A percentile compares a stretch with the other conserved stretches of the same genome.
Evolutionary conservation across 2,113 vertebrate species (phyloP).

Genomic region (Oceanodroma tethys): DNA sequence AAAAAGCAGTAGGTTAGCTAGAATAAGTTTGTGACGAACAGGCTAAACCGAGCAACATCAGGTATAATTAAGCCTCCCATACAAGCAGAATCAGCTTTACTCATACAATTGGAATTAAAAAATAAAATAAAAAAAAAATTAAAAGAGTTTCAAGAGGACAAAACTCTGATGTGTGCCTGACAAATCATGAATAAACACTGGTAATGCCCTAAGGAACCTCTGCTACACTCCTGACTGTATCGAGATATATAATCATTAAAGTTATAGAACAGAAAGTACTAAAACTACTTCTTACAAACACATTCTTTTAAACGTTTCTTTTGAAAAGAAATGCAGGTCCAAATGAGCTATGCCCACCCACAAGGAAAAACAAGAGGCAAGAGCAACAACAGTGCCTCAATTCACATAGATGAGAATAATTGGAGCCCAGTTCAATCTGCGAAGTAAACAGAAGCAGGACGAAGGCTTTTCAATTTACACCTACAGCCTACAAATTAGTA

Average conservation of each 20-base stretch:
- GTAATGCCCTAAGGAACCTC: background rate
- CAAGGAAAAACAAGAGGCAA: background rate
- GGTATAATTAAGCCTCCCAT: background rate
- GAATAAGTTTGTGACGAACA: background rate
- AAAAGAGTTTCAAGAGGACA: background rate
- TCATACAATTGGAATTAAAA: background rate
- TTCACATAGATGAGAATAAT: constrained; percentile 48
- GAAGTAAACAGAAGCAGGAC: constrained; percentile 55
- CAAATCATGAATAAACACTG: background rate
- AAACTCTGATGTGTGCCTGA: background rate
- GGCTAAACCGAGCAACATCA: background rate
- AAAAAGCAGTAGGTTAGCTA: background rate
- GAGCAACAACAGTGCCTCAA: constrained; percentile 41
- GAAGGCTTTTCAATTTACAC: constrained; percentile 58
- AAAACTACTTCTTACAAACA: background rate
- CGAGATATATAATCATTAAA: background rate
- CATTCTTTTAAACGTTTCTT: background rate
- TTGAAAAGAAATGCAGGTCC: background rate
- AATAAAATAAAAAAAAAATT: background rate
- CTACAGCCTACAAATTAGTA: constrained; percentile 60
- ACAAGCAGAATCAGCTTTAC: background rate
- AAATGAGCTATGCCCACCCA: constrained; percentile 44
- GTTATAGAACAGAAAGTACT: background rate
- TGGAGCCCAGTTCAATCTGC: constrained; percentile 30
- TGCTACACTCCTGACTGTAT: background rate